Evolutionary conservation across 2,888 invertebrate genomes (phyloP).

Genomic region (Halocaridina rubra): DNA sequence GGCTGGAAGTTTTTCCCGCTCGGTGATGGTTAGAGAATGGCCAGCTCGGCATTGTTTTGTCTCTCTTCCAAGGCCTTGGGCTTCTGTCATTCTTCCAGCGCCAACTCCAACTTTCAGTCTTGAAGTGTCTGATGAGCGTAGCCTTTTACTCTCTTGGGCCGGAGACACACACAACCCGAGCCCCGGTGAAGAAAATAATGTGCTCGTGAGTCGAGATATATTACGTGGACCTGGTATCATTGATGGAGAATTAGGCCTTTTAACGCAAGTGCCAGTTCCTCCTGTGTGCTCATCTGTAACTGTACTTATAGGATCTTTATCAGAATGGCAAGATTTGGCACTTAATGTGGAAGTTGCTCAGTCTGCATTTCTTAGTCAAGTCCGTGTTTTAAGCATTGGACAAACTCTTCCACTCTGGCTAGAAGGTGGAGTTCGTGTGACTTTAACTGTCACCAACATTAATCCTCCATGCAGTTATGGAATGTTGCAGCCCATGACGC

Average conservation of each 20-base stretch:
- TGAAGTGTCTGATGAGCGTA: not conserved
- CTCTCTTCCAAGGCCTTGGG: constrained; percentile 47
- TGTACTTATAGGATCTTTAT: not conserved
- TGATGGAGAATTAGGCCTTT: constrained; percentile 43
- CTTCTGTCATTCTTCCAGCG: constrained; percentile 12
- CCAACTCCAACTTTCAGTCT: constrained; percentile 42
- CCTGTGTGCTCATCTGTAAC: constrained; percentile 27
- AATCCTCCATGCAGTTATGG: constrained; percentile 32
- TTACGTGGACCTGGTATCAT: constrained; percentile 29
- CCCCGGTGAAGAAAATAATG: not conserved
- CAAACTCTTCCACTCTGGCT: constrained; percentile 56
- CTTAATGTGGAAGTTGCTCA: constrained; percentile 56
- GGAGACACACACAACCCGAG: constrained; percentile 40
- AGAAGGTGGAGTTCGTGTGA: constrained; percentile 45
- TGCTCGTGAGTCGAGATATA: constrained; percentile 16
- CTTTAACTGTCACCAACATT: constrained; percentile 31
- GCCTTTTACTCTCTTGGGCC: constrained; percentile 58
- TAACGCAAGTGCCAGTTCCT: constrained; percentile 44
- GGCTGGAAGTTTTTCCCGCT: constrained; percentile 18
- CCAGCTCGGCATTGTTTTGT: constrained; percentile 55
- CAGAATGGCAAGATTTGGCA: constrained; percentile 51
- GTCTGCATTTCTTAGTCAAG: constrained; percentile 47
- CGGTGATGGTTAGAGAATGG: constrained; percentile 35
- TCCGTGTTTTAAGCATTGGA: constrained; percentile 40
- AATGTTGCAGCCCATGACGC: constrained; percentile 47